Evolutionary conservation across 2,797 vertebrate genomes (phyloP), one percentile per base, ranked within the genome.

Genomic region (Chloroceryle inda): DNA sequence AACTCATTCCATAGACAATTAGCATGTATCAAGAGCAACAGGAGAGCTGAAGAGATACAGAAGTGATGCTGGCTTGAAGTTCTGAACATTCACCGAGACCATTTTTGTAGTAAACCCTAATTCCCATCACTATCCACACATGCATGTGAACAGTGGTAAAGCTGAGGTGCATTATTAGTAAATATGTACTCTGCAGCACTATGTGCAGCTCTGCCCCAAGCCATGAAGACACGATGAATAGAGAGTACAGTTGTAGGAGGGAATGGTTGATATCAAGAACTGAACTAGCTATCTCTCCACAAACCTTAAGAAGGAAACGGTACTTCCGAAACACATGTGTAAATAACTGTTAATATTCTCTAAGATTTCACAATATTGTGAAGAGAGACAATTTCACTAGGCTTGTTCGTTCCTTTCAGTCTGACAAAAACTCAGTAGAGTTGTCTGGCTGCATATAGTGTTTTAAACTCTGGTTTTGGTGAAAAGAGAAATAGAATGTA

Each of bases 151-250:
- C 23, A 61, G 33, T 13, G 47, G 11, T 38, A 68, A 44, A 78
- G 47, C 8, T 14, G 38, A 83, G 58, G 24, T 21, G 24, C 13
- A 33, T 33, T 78, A n/a, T 7, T 49, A 53, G 50, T 62, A 68
- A 52, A 17, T 8, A 14, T 0, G 10, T 56, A 15, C 47, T 73
- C 49, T 1, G 0, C 6, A 56, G n/a, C 9, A 44, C 53, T 22
- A 19, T 1, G 13, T 6, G 35, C 26, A 78, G 49, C 49, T 40
- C 73, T 74, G 55, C 21, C 50, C 49, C 16, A 50, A 8, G 14
- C 49, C 45, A 8, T 12, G 9, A 68, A 68, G 29, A 49, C 15
- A 45, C 15, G 40, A 18, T 40, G 29, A 47, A 63, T 8, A 74
- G 21, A 27, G 6, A 27, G 8, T 5, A 2, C 40, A 8, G 58